Percentiles rank a stretch among this genome's conserved stretches.
Conservation (phyloP, 2,797 vertebrate species). For the Enteromius anoplus region DNA sequence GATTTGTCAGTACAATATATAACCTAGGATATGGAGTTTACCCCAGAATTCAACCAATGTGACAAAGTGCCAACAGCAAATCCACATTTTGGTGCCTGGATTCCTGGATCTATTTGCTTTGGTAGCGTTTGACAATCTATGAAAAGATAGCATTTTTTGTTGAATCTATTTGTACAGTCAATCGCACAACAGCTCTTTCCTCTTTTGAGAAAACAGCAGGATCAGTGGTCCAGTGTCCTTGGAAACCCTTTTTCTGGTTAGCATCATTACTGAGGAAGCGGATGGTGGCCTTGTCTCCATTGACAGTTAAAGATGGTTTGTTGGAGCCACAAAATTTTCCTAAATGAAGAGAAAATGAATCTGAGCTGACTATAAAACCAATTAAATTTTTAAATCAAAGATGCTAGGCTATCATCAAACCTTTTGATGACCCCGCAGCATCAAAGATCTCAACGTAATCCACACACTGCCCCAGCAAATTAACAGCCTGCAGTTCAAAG, state of each 20-base stretch:
- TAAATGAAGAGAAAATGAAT: constrained; percentile 45
- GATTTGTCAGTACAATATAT: background rate
- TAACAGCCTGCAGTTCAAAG: constrained; percentile 74
- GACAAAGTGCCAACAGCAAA: background rate
- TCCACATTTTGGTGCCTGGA: background rate
- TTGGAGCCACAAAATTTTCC: constrained; percentile 74
- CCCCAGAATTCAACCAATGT: background rate
- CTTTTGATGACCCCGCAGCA: constrained; percentile 62
- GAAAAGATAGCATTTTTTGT: background rate
- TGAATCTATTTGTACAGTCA: background rate
- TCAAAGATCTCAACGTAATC: constrained; percentile 79
- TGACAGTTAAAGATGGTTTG: constrained; percentile 59
- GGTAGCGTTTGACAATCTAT: background rate
- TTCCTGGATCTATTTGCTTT: background rate
- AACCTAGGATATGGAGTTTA: background rate
- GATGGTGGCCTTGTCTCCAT: constrained; percentile 64
- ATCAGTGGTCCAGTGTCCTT: constrained; percentile 78
- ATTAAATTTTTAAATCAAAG: background rate
- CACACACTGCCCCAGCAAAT: constrained; percentile 68
- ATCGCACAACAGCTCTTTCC: background rate
- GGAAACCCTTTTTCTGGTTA: constrained; percentile 74
- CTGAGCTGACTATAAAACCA: background rate
- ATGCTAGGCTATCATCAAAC: constrained; percentile 10
- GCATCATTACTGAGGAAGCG: constrained; percentile 73
- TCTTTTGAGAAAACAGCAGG: constrained; percentile 62